Base-by-base conservation (phyloP, 2,797 vertebrate genomes). In the Centropyge bicolor region DNA sequence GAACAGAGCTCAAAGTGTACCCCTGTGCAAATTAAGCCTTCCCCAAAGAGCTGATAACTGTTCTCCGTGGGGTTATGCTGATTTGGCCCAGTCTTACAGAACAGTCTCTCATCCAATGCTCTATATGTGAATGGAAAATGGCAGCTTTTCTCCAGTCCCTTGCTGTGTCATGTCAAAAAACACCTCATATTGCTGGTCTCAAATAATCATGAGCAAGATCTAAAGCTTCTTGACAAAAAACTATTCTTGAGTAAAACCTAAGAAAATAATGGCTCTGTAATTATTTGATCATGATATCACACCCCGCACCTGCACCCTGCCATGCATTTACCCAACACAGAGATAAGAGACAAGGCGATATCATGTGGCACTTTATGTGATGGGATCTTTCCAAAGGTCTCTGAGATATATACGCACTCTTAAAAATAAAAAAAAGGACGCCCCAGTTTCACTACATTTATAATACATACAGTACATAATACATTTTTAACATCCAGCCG, bases 351-450 rank as follows among this genome's bases (percentile, higher is more conserved):
- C 76, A 74, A 54, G 72, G 48, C 4, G 35, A 83, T 83, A 43
- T 82, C 76, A 76, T 54, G 75, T 77, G 82, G 67, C 84, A 76
- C 85, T 84, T 82, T 63, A 69, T 55, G 38, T 74, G 83, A 87
- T 51, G 71, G 24, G 24, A 57, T 82, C 60, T 27, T 38, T 31
- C n/a, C 61, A 76, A 67, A 84, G 70, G 76, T 80, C 70, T 70
- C 36, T 10, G n/a, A 59, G 66, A 83, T 82, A 56, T 66, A 89
- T 69, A 76, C 48, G 67, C n/a, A 12, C 51, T 75, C 9, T 31
- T 20, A 64, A 65, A 64, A 65, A 52, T 31, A 60, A 61, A 65
- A 60, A 68, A 65, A 46, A n/a, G 2, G n/a, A 40, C 10, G 13
- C 7, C 7, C 10, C 14, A 13, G 8, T 73, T 57, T 69, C 51